A percentile compares a stretch with the other conserved stretches of the same genome.
Conservation (phyloP, 2,113 vertebrate species). For the Canis aureus region DNA sequence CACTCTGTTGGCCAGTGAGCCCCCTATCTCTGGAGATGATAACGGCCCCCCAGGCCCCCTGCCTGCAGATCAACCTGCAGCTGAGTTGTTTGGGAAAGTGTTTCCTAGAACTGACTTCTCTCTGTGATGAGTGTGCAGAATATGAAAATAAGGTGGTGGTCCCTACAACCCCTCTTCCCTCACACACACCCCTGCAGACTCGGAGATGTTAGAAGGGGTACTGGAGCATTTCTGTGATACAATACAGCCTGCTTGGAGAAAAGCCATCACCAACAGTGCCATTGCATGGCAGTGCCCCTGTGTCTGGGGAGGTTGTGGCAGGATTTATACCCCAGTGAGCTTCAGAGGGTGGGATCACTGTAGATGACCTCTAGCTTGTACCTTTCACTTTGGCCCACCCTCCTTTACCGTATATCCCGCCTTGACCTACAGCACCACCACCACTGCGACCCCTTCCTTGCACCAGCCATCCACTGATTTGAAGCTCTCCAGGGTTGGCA, state of each 20-base stretch:
- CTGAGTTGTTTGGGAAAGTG: neutral
- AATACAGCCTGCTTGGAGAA: neutral
- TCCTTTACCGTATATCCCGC: neutral
- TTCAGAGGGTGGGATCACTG: neutral
- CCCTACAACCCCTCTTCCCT: no score
- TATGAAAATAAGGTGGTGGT: neutral
- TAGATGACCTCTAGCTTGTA: neutral
- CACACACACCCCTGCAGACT: neutral
- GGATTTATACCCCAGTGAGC: neutral
- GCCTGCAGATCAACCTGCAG: neutral
- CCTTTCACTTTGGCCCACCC: neutral
- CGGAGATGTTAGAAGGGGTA: neutral
- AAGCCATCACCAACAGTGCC: neutral
- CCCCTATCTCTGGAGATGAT: slow-evolving; percentile 67
- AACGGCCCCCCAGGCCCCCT: neutral
- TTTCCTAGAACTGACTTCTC: neutral
- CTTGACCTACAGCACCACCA: neutral
- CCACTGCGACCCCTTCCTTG: neutral
- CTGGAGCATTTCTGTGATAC: neutral
- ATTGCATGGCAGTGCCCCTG: neutral
- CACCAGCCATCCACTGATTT: neutral
- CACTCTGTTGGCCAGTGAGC: slow-evolving; percentile 76
- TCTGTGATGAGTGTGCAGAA: neutral
- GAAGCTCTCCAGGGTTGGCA: neutral
- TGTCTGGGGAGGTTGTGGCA: neutral